phyloP scores from a whole-genome alignment of 2,888 invertebrate genomes.

The Cataglyphis livida region DNA sequence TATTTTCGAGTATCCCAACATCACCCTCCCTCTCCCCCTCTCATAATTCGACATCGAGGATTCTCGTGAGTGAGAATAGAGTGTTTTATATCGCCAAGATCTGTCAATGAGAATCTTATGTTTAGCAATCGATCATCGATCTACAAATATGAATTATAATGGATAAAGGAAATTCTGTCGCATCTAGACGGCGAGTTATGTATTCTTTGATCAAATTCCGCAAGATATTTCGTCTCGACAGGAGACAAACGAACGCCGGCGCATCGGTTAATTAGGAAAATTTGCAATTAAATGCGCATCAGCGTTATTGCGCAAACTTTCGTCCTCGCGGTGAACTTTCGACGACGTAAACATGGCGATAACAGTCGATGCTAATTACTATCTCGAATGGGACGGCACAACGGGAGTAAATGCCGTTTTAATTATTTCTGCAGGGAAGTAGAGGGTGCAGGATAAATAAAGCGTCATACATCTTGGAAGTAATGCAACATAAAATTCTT shows the following conservation, averaged over 20 bases:
- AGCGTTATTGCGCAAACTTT: slow-evolving; percentile 48
- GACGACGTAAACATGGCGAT: slow-evolving; percentile 69
- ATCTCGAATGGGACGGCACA: slow-evolving; percentile 66
- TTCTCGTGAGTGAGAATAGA: background rate
- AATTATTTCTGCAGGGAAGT: slow-evolving; percentile 67
- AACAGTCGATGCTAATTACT: slow-evolving; percentile 76
- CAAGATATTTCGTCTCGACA: slow-evolving; percentile 6
- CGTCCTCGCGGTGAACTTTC: slow-evolving; percentile 57
- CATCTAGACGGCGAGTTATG: background rate
- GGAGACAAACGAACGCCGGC: background rate
- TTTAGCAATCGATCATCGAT: background rate
- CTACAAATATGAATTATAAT: background rate
- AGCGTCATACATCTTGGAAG: background rate
- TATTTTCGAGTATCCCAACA: slow-evolving; percentile 14
- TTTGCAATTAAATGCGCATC: slow-evolving; percentile 65
- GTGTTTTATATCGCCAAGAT: background rate
- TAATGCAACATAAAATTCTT: background rate
- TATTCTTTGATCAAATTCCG: slow-evolving; percentile 25
- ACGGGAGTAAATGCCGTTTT: slow-evolving; percentile 75
- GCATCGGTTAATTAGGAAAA: slow-evolving; percentile 54
- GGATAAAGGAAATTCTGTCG: background rate
- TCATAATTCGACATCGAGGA: background rate
- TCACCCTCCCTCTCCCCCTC: background rate
- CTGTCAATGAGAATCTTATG: background rate
- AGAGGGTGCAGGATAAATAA: background rate